Conservation (phyloP, 2,888 invertebrate species). For the Tillus elongatus region DNA sequence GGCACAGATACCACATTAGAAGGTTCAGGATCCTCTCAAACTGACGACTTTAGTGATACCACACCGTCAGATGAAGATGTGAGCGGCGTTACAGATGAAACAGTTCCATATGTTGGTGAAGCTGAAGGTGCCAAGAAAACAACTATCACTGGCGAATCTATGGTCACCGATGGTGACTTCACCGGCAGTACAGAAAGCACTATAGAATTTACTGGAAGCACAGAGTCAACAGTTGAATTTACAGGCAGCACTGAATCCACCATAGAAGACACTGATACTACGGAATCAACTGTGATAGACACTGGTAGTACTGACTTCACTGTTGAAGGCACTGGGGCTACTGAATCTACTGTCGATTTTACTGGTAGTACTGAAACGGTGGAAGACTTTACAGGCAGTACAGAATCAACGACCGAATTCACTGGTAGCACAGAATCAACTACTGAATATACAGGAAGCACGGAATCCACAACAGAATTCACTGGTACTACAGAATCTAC, state of each 20-base stretch:
- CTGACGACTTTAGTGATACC: too few species aligned
- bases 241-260: constrained; percentile 8
- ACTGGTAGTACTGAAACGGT: constrained; percentile 8
- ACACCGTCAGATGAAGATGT: too few species aligned
- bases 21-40: too few species aligned
- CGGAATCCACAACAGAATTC: constrained; percentile 15
- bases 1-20: too few species aligned
- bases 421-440: constrained; percentile 9
- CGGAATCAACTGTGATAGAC: background rate
- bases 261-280: constrained; percentile 5
- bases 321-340: constrained; percentile 13
- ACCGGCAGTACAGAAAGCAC: constrained; percentile 12
- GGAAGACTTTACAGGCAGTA: constrained; percentile 5
- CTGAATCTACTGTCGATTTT: constrained; percentile 15
- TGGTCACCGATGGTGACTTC: too few species aligned
- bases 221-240: constrained; percentile 15
- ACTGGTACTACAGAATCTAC: constrained; percentile 18
- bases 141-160: too few species aligned
- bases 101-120: too few species aligned
- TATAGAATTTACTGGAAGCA: constrained; percentile 12
- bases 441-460: constrained; percentile 17
- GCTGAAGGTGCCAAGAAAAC: too few species aligned
- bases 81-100: too few species aligned
- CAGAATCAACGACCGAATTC: constrained; percentile 5
- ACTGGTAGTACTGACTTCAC: constrained; percentile 12